These are phyloP conservation scores for Aleiodes sp. DNA, from an alignment of 1,140 invertebrate species.

Conservation along the genomic window DNA sequence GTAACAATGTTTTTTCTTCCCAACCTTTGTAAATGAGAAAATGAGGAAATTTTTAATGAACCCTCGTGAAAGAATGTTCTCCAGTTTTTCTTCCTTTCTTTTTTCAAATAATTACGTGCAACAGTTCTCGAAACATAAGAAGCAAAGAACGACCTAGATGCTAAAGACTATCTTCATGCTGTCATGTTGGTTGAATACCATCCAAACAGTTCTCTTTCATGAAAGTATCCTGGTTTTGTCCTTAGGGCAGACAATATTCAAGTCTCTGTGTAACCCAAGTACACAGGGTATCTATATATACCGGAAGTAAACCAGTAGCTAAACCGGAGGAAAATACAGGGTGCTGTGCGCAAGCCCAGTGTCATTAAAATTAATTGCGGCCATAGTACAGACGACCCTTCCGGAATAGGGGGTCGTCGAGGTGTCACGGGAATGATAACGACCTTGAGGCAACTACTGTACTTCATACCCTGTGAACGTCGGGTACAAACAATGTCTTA, in stretches of 20 bases:
- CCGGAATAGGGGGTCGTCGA: neutral
- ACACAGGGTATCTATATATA: conserved; percentile 8
- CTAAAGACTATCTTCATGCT: neutral
- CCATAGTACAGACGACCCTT: conserved; percentile 16
- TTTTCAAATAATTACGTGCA: too few species aligned
- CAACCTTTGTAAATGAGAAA: neutral
- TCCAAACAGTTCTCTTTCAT: neutral
- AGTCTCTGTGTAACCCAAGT: neutral
- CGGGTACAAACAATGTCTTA: neutral
- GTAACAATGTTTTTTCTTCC: too few species aligned
- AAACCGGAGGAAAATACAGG: too few species aligned
- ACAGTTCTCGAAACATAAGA: too few species aligned
- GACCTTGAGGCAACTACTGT: conserved; percentile 31
- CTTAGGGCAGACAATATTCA: neutral
- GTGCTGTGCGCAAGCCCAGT: conserved; percentile 6
- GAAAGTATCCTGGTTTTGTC: neutral
- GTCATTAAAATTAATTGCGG: conserved; percentile 37
- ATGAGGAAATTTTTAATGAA: neutral
- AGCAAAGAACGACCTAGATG: neutral
- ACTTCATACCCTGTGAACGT: neutral
- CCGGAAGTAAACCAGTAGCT: neutral
- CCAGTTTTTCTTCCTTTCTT: too few species aligned
- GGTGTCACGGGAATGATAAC: conserved; percentile 31
- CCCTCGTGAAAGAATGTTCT: neutral
- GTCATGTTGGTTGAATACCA: neutral